Percentiles rank a stretch among this genome's conserved stretches.
phyloP scores from a whole-genome alignment of 1,140 invertebrate species.

The Samia ricini region DNA sequence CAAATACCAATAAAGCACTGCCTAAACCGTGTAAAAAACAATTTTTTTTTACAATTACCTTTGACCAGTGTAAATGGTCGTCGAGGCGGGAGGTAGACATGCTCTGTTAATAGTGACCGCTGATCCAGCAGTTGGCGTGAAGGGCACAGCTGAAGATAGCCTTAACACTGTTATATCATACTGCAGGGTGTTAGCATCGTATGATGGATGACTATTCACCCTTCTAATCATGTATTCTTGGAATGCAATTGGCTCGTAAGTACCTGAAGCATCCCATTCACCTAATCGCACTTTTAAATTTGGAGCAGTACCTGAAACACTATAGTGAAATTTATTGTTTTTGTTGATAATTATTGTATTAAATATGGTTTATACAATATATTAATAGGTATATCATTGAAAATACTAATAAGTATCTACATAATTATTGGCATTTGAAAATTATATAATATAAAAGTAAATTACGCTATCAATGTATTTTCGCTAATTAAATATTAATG shows the following conservation, averaged over 20 bases:
- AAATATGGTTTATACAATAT: too few species aligned
- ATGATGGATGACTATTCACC: conserved; percentile 82
- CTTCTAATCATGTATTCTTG: conserved; percentile 78
- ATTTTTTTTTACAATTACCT: conserved; percentile 73
- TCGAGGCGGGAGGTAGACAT: conserved; percentile 80
- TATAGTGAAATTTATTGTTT: conserved; percentile 13
- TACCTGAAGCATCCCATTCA: conserved; percentile 82
- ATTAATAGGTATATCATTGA: too few species aligned
- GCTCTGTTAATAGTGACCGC: conserved; percentile 84
- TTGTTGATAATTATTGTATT: not conserved
- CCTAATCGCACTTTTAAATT: conserved; percentile 82
- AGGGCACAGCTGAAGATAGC: conserved; percentile 78
- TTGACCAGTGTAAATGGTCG: conserved; percentile 78
- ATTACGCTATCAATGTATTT: too few species aligned
- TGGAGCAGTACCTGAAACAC: conserved; percentile 60
- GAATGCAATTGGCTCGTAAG: conserved; percentile 79
- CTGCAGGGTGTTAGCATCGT: conserved; percentile 81
- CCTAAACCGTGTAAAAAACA: too few species aligned
- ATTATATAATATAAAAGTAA: too few species aligned
- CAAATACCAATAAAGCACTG: too few species aligned
- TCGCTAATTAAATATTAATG: too few species aligned
- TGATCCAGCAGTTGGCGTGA: conserved; percentile 62
- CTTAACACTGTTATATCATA: conserved; percentile 85
- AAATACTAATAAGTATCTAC: conserved; percentile 3
- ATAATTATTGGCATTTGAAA: too few species aligned